phyloP scores from a whole-genome alignment of 2,797 vertebrate species.

The Hapalemur alaotrensis region DNA sequence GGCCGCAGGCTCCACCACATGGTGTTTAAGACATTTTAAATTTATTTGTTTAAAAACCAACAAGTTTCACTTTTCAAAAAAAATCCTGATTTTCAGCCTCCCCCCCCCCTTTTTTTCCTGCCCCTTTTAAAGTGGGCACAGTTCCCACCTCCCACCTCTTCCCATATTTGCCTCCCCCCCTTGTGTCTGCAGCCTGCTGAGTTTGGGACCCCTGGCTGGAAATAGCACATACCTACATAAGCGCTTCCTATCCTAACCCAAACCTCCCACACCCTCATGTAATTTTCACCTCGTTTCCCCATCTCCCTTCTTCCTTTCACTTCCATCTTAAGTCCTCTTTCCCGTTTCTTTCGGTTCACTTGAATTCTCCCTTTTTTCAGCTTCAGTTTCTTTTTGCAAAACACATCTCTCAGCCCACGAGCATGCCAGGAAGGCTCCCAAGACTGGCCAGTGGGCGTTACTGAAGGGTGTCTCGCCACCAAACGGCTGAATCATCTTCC shows the following conservation, averaged over 20 bases:
- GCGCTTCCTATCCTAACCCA: slow-evolving; percentile 40
- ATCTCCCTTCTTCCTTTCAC: not conserved
- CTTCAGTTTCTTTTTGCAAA: slow-evolving; percentile 66
- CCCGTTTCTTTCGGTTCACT: not conserved
- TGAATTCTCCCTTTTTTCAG: slow-evolving; percentile 5
- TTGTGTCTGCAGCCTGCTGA: slow-evolving; percentile 8
- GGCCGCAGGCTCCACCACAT: not conserved
- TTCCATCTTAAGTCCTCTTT: slow-evolving; percentile 5
- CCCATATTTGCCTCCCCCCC: not conserved
- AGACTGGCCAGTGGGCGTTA: not conserved
- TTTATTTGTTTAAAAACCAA: slow-evolving; percentile 26
- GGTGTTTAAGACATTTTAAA: not conserved
- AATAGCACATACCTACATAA: slow-evolving; percentile 31
- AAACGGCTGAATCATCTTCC: slow-evolving; percentile 45
- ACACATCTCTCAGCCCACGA: not conserved
- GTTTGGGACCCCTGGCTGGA: slow-evolving; percentile 42
- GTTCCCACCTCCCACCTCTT: not conserved
- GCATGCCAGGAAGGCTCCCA: slow-evolving; percentile 39
- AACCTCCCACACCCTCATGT: slow-evolving; percentile 1
- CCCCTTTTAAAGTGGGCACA: not conserved
- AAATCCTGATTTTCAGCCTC: not conserved
- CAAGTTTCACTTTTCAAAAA: not conserved
- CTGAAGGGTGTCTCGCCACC: not conserved
- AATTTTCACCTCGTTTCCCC: not conserved
- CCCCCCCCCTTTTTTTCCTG: not conserved